Percentiles rank a stretch among this genome's conserved stretches.
Conservation (phyloP, 2,888 invertebrate species). For the Villa cingulata region DNA sequence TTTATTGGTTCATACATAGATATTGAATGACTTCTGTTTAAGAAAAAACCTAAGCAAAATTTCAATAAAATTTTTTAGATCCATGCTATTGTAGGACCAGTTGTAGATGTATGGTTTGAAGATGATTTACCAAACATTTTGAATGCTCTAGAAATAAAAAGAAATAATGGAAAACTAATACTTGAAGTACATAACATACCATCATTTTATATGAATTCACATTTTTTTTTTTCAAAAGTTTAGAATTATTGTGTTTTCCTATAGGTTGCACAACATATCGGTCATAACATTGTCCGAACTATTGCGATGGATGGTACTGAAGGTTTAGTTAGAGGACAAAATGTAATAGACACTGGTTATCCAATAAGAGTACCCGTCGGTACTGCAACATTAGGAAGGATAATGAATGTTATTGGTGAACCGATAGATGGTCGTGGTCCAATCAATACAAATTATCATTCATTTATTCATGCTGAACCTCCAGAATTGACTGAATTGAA, state of each 20-base stretch:
- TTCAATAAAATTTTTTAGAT: conserved; percentile 27
- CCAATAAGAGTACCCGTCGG: conserved; percentile 89
- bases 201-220: neutral
- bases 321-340: conserved; percentile 74
- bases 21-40: too few relatives aligned
- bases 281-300: conserved; percentile 77
- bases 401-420: conserved; percentile 84
- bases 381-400: conserved; percentile 77
- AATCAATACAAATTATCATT: conserved; percentile 59
- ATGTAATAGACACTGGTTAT: conserved; percentile 64
- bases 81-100: conserved; percentile 93
- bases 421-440: conserved; percentile 81
- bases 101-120: conserved; percentile 93
- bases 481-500: conserved; percentile 87
- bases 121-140: conserved; percentile 79
- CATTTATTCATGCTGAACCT: conserved; percentile 80
- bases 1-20: too few relatives aligned
- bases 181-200: conserved; percentile 64
- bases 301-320: conserved; percentile 93
- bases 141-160: conserved; percentile 84
- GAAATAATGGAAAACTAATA: conserved; percentile 63
- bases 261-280: conserved; percentile 68
- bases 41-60: too few relatives aligned
- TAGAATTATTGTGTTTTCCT: neutral
- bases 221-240: neutral